Base-by-base conservation (phyloP, 2,113 vertebrate species). In the Lanius collurio region DNA sequence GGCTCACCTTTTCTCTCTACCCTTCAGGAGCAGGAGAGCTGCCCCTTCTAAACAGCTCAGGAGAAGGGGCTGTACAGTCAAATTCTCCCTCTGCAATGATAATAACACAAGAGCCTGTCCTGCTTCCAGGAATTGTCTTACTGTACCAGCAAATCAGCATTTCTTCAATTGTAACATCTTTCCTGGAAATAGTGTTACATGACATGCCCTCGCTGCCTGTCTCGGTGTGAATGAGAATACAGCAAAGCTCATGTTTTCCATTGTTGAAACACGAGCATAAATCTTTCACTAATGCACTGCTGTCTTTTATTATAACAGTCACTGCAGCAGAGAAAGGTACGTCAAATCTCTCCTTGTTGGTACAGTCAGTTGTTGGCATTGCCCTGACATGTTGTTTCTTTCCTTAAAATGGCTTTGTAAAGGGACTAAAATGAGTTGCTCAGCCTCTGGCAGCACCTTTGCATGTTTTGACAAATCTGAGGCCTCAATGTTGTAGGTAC, bases 251-350 rank as follows among this genome's bases (percentile, higher is more conserved):
- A 64, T 96, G 96, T 97, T 98, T 98, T 90, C 96, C 92, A 94
- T 94, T 94, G 97, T 95, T 94, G 96, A 97, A 96, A 94, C 91
- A 97, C 83, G 87, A 96, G 97, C 97, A 98, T 98, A 98, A 98
- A 98, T 98, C 97, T 98, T 97, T 96, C 96, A 94, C 97, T 98
- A 98, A 98, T 98, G 97, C 95, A 81, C 94, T 94, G 92, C 96
- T 98, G 94, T 97, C 97, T 96, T 89, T 93, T 95, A 94, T 97
- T 87, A 11, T 87, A 96, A 94, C 93, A 97, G 95, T 96, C 94
- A 73, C 70, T 89, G 94, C 76, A 91, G 95, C 94, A 68, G 57
- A 92, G 90, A 89, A 92, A 97, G 95, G 95, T 94, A 94, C 12
- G 57, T 97, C 96, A 96, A 94, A 92, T 57, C 94, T 93, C 90